phyloP scores from a whole-genome alignment of 2,797 vertebrate species.

The Hipposideros larvatus region DNA sequence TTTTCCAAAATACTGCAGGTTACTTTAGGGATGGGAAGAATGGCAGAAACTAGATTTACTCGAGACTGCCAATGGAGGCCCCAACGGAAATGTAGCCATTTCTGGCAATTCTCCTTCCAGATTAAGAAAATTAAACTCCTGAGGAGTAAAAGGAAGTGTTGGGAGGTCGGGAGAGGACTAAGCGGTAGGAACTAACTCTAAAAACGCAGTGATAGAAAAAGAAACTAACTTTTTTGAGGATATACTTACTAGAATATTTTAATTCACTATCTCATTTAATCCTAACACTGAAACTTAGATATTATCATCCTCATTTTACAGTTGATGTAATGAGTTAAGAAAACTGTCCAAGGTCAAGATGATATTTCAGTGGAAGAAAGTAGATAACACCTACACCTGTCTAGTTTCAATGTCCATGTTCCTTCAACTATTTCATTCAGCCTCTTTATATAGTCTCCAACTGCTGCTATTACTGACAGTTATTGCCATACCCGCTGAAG shows the following conservation, averaged over 20 bases:
- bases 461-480: neutral
- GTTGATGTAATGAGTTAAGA: conserved; percentile 1
- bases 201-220: neutral
- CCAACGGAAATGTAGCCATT: neutral
- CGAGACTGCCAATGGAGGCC: neutral
- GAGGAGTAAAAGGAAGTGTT: conserved; percentile 15
- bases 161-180: neutral
- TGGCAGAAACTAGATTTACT: neutral
- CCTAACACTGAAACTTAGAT: neutral
- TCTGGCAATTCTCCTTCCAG: neutral
- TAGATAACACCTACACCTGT: neutral
- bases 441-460: neutral
- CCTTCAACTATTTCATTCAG: neutral
- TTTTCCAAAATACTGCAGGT: neutral
- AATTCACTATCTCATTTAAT: neutral
- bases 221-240: neutral
- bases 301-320: conserved; percentile 29
- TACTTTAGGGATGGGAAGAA: neutral
- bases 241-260: neutral
- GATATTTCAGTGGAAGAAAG: neutral
- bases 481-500: neutral
- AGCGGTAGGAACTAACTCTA: neutral
- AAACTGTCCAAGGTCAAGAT: neutral
- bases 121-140: conserved; percentile 33
- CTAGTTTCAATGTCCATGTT: neutral